Evolutionary conservation across 2,797 vertebrate genomes (phyloP).

Genomic region (Champsocephalus esox): DNA sequence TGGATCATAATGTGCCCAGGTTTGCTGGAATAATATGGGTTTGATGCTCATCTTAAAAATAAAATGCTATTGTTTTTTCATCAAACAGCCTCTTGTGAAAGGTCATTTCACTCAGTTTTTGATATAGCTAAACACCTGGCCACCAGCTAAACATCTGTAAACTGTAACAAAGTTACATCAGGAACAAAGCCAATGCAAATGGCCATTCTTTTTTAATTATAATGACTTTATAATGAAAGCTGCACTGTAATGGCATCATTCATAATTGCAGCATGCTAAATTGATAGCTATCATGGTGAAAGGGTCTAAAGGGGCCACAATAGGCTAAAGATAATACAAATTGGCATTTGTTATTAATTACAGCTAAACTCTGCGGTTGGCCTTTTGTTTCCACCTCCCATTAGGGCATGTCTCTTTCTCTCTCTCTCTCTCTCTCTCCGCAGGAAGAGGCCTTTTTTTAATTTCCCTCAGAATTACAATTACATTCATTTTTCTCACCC

Average conservation of each 20-base stretch:
- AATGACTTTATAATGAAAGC: slow-evolving; percentile 40
- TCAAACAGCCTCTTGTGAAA: slow-evolving; percentile 8
- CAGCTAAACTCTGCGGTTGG: slow-evolving; percentile 42
- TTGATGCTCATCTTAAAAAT: not conserved
- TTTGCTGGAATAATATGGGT: not conserved
- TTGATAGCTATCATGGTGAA: slow-evolving; percentile 20
- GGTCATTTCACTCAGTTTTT: not conserved
- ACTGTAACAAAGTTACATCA: slow-evolving; percentile 9
- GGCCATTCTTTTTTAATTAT: slow-evolving; percentile 7
- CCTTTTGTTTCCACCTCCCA: slow-evolving; percentile 73
- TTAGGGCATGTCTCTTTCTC: slow-evolving; percentile 49
- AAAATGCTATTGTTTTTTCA: not conserved
- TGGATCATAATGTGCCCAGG: not conserved
- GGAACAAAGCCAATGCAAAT: slow-evolving; percentile 16
- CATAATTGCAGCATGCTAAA: slow-evolving; percentile 29
- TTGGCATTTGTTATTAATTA: slow-evolving; percentile 54
- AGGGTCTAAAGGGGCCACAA: slow-evolving; percentile 21
- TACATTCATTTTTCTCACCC: slow-evolving; percentile 84
- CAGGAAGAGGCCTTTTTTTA: slow-evolving; percentile 74
- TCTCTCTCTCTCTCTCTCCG: slow-evolving; percentile 42
- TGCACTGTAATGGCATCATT: slow-evolving; percentile 34
- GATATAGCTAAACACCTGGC: slow-evolving; percentile 20
- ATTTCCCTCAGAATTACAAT: slow-evolving; percentile 67
- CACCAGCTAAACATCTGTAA: slow-evolving; percentile 13
- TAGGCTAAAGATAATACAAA: slow-evolving; percentile 36